Percentiles rank a stretch among this genome's conserved stretches.
phyloP scores from a whole-genome alignment of 2,113 vertebrate genomes.

The Xiphophorus couchianus region DNA sequence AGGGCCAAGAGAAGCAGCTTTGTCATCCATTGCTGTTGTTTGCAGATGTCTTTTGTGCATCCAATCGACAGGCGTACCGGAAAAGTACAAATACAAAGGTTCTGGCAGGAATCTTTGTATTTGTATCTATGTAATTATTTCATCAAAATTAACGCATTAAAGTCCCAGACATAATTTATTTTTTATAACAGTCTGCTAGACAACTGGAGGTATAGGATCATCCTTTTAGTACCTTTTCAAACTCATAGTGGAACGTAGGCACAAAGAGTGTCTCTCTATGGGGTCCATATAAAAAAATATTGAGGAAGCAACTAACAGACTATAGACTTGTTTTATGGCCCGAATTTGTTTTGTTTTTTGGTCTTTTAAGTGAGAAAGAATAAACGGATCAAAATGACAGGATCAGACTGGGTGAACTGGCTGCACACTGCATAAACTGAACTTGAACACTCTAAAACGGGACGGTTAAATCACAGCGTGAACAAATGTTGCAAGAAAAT shows the following conservation, averaged over 20 bases:
- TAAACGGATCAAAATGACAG: neutral
- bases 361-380: neutral
- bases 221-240: neutral
- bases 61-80: no score
- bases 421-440: neutral
- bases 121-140: no score
- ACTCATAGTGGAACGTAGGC: neutral
- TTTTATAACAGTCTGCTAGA: neutral
- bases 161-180: no score
- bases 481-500: neutral
- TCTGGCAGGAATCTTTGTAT: no score
- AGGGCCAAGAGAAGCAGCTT: no score
- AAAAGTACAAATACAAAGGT: no score
- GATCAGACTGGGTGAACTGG: neutral
- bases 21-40: no score
- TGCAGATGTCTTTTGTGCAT: no score
- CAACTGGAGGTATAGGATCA: neutral
- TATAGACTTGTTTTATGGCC: neutral
- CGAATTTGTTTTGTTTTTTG: no score
- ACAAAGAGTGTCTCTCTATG: neutral
- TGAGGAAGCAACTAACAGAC: neutral
- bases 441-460: neutral
- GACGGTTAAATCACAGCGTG: neutral
- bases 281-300: no score
- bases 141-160: no score